A percentile compares a stretch with the other conserved stretches of the same genome.
Evolutionary conservation across 2,797 vertebrate species (phyloP).

Genomic region (Poecilia gillii): DNA sequence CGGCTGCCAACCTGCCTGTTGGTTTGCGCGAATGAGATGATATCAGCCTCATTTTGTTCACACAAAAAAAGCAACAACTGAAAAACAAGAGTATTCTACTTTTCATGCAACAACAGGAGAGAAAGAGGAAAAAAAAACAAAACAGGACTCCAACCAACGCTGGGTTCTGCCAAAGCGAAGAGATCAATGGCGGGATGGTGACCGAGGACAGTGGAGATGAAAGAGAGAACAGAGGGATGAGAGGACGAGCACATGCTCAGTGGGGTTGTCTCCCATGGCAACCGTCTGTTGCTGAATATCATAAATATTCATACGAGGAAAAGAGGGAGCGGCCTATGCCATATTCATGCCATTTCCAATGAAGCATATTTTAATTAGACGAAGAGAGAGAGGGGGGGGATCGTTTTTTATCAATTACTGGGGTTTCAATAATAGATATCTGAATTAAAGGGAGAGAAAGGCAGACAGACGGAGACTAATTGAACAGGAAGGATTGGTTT

Average conservation of each 20-base stretch:
- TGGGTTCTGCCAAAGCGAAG: slow-evolving; percentile 17
- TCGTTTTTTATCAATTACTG: slow-evolving; percentile 65
- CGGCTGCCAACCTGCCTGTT: slow-evolving; percentile 33
- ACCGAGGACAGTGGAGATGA: slow-evolving; percentile 59
- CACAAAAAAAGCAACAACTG: background rate
- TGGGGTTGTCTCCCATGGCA: slow-evolving; percentile 72
- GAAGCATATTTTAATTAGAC: slow-evolving; percentile 73
- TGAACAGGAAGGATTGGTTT: slow-evolving; percentile 4
- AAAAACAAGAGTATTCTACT: background rate
- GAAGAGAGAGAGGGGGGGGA: slow-evolving; percentile 17
- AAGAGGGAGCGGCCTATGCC: slow-evolving; percentile 46
- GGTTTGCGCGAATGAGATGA: slow-evolving; percentile 42
- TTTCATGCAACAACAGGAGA: background rate
- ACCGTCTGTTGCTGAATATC: slow-evolving; percentile 59
- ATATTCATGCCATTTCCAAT: slow-evolving; percentile 75
- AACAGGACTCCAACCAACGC: background rate
- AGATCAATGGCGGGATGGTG: slow-evolving; percentile 38
- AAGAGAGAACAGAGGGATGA: slow-evolving; percentile 59
- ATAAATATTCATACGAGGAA: slow-evolving; percentile 74
- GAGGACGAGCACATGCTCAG: slow-evolving; percentile 53
- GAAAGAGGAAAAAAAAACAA: background rate
- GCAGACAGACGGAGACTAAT: slow-evolving; percentile 24
- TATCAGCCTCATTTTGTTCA: slow-evolving; percentile 29
- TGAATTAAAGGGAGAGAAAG: slow-evolving; percentile 52
- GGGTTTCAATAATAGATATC: slow-evolving; percentile 70